A percentile compares a stretch with the other conserved stretches of the same genome.
Evolutionary conservation across 2,113 vertebrate species (phyloP).

Genomic region (Atractosteus spatula): DNA sequence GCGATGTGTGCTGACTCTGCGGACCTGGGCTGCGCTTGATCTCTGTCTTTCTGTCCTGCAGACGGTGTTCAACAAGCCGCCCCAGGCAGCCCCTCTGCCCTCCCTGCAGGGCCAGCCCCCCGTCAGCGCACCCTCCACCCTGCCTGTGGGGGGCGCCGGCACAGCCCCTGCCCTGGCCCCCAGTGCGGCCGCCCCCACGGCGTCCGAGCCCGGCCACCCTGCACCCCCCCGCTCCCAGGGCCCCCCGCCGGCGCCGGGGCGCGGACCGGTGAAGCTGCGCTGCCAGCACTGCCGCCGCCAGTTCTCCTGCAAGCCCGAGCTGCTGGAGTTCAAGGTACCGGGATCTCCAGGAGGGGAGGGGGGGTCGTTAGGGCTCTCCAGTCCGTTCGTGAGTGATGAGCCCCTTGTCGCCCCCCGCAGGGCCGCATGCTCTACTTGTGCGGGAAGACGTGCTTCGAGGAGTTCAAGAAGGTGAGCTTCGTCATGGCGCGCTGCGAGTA

Average conservation of each 20-base stretch:
- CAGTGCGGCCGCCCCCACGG: background rate
- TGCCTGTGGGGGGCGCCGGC: background rate
- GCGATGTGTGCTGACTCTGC: too few species aligned
- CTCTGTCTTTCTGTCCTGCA: constrained; percentile 17
- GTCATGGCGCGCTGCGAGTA: constrained; percentile 84
- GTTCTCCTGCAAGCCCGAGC: constrained; percentile 81
- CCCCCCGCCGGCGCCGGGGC: constrained; percentile 49
- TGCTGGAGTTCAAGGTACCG: constrained; percentile 87
- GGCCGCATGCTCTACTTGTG: constrained; percentile 89
- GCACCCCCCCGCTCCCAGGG: constrained; percentile 55
- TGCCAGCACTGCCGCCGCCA: constrained; percentile 79
- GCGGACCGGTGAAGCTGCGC: constrained; percentile 61
- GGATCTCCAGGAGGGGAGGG: too few species aligned
- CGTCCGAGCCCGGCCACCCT: constrained; percentile 4
- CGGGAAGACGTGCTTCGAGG: constrained; percentile 76
- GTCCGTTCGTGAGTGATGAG: too few species aligned
- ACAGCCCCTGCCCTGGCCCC: background rate
- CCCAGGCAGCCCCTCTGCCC: background rate
- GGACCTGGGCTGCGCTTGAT: too few species aligned
- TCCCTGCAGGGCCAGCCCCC: constrained; percentile 31
- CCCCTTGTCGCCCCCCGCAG: constrained; percentile 52
- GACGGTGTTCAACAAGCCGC: constrained; percentile 60
- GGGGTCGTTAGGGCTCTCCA: too few species aligned
- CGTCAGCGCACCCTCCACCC: constrained; percentile 14
- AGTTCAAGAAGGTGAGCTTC: constrained; percentile 81